Evolutionary conservation across 2,113 vertebrate species (phyloP), one percentile per base, ranked within the genome.

Genomic region (Bambusicola thoracicus): DNA sequence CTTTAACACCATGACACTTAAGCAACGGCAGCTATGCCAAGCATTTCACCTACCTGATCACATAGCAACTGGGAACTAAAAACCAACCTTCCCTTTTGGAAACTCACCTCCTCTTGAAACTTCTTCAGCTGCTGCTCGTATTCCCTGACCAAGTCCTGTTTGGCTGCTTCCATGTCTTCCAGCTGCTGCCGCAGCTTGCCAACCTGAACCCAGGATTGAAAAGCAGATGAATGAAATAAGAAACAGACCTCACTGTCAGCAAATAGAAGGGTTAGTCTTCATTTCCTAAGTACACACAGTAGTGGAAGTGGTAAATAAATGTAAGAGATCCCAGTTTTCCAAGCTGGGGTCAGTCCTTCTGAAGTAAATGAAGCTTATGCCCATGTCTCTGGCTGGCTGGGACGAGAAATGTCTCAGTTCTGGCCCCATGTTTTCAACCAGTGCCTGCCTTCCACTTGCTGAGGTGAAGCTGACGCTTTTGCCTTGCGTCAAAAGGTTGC

Each of bases 41-140:
- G 8, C 12, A 83, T 49, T 59, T 69, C 17, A 93, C 14, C 49
- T 51, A 8, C 76, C 8, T 66, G 13, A 56, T 41, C 30, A 24
- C 2, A 2, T 1, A 77, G 11, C 87, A 77, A 13, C 4, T 8
- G 17, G 14, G 22, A 66, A 81, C 22, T 41, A 32, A 68, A 85
- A 58, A 3, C 3, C 44, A 69, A 40, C 21, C n/a, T 38, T 38
- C 20, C 61, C 48, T 58, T 88, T 49, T 13, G 43, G 65, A 34
- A 44, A 56, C 95, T 96, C 85, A 99, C 99, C 97, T 99, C 99
- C 72, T 99, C 98, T 15, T 98, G 97, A 69, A 99, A 95, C 55
- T 97, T 98, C 94, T 97, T 98, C 73, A 99, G 97, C 82, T 99
- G 98, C 11, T 98, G 97, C 51, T 99, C 99, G 43, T 99, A 99